A percentile compares a stretch with the other conserved stretches of the same genome.
These are phyloP conservation scores for Hydrotaea diabolus DNA, from an alignment of 2,888 invertebrate species.

Conservation along the genomic window DNA sequence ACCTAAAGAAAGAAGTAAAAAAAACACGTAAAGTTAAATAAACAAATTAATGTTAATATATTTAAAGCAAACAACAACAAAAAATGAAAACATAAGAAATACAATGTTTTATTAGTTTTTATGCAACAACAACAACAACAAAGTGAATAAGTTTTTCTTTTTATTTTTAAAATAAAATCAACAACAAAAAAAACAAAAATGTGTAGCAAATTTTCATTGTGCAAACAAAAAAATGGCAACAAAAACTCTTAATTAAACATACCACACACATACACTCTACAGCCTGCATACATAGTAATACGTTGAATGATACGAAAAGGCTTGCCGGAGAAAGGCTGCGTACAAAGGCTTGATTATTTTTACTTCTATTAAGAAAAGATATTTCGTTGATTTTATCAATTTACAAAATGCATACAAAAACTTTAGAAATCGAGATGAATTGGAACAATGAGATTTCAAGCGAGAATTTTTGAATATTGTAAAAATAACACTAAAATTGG, in stretches of 20 bases:
- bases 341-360: too few relatives aligned
- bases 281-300: neutral
- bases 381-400: too few relatives aligned
- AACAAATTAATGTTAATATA: constrained; percentile 64
- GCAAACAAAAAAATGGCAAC: neutral
- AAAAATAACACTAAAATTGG: too few relatives aligned
- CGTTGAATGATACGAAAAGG: neutral
- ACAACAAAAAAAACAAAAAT: constrained; percentile 31
- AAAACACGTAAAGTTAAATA: constrained; percentile 55
- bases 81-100: constrained; percentile 11
- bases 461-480: too few relatives aligned
- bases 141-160: constrained; percentile 31
- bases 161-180: constrained; percentile 27
- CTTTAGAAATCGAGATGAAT: too few relatives aligned
- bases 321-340: too few relatives aligned
- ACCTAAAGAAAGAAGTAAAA: constrained; percentile 59
- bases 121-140: constrained; percentile 30
- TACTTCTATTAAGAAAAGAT: too few relatives aligned
- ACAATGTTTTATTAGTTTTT: constrained; percentile 59
- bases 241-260: constrained; percentile 17
- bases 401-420: too few relatives aligned
- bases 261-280: neutral
- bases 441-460: too few relatives aligned
- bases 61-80: constrained; percentile 51
- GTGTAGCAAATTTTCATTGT: constrained; percentile 36